Percentiles rank a stretch among this genome's conserved stretches.
phyloP scores from a whole-genome alignment of 1,140 invertebrate species.

The Pantala flavescens region DNA sequence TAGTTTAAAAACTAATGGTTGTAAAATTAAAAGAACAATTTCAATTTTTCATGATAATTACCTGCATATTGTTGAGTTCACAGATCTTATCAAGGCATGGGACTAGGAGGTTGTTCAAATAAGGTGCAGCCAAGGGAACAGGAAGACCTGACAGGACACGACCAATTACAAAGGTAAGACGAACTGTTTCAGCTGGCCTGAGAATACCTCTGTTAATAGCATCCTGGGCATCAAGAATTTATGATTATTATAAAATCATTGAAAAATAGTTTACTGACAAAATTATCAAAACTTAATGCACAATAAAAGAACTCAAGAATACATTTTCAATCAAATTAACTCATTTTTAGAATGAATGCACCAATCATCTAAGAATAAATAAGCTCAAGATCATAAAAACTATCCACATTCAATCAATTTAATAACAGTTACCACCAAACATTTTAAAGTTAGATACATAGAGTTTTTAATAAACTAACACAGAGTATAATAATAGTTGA shows the following conservation, averaged over 20 bases:
- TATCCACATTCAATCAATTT: too few relatives aligned
- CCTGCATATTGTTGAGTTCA: slow-evolving; percentile 29
- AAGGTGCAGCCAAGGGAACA: slow-evolving; percentile 50
- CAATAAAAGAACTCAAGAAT: background rate
- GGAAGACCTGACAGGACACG: slow-evolving; percentile 57
- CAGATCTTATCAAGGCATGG: slow-evolving; percentile 54
- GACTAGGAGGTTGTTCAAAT: slow-evolving; percentile 56
- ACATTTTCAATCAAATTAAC: background rate
- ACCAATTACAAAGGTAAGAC: slow-evolving; percentile 68
- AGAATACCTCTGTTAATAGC: slow-evolving; percentile 41
- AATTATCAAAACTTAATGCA: too few relatives aligned
- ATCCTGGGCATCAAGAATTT: slow-evolving; percentile 33
- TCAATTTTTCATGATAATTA: background rate
- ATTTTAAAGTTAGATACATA: too few relatives aligned
- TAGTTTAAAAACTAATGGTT: too few relatives aligned
- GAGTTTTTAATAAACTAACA: too few relatives aligned
- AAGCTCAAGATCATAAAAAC: too few relatives aligned
- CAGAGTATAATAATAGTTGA: too few relatives aligned
- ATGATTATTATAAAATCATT: background rate
- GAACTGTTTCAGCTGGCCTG: slow-evolving; percentile 50
- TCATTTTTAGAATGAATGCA: too few relatives aligned
- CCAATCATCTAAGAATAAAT: too few relatives aligned
- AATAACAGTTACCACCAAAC: too few relatives aligned
- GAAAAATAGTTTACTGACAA: too few relatives aligned
- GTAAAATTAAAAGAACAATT: too few relatives aligned